Conservation (phyloP, 2,888 invertebrate species). For the Rhagium mordax region DNA sequence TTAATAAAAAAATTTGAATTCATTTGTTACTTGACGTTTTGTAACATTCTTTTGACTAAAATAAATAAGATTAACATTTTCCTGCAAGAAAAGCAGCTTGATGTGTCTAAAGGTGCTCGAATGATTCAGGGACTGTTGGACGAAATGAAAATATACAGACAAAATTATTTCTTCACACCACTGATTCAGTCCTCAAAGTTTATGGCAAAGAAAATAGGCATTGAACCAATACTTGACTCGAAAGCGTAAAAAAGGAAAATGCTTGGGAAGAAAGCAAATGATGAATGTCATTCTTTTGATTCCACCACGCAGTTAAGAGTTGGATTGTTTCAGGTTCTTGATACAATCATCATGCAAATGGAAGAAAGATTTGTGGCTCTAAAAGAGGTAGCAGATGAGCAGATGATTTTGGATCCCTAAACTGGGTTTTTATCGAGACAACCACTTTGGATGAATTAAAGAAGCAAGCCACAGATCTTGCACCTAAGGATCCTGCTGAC, state of each 20-base stretch:
- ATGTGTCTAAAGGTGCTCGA: conserved; percentile 12
- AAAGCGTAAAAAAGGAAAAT: neutral
- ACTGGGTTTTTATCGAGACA: neutral
- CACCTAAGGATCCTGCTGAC: neutral
- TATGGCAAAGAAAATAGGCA: neutral
- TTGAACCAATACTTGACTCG: neutral
- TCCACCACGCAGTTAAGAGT: neutral
- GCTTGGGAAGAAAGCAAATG: neutral
- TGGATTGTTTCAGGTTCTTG: neutral
- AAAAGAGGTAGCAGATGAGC: conserved; percentile 2
- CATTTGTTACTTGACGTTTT: neutral
- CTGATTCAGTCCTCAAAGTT: neutral
- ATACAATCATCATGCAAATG: neutral
- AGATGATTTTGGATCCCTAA: neutral
- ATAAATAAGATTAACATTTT: neutral
- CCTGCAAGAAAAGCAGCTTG: neutral
- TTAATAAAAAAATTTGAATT: neutral
- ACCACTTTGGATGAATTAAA: neutral
- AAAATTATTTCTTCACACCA: neutral
- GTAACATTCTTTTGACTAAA: neutral
- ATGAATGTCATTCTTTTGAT: neutral
- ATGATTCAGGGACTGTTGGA: conserved; percentile 9
- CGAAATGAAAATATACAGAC: neutral
- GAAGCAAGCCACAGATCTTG: neutral
- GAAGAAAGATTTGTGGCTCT: conserved; percentile 15